These are phyloP conservation scores for Eupithecia dodoneata DNA, from an alignment of 2,888 invertebrate genomes.

Conservation along the genomic window DNA sequence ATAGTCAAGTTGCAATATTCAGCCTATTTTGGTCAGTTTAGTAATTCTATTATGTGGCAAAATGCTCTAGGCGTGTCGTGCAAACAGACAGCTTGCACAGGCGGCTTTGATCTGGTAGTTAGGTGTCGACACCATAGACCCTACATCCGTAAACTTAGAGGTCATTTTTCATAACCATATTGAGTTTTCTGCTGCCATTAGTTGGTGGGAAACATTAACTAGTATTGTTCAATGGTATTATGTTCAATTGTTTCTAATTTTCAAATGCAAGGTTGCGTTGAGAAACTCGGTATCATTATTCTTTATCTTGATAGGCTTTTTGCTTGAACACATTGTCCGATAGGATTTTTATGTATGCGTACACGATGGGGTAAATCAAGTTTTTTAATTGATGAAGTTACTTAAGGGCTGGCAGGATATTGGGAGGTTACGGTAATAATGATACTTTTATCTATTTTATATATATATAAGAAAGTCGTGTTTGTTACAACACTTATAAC, in stretches of 20 bases:
- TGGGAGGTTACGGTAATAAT: background rate
- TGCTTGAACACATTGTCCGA: slow-evolving; percentile 36
- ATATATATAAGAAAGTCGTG: no score
- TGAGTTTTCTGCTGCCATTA: slow-evolving; percentile 21
- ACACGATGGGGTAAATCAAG: background rate
- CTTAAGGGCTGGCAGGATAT: background rate
- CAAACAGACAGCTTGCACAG: slow-evolving; percentile 8
- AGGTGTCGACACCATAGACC: slow-evolving; percentile 12
- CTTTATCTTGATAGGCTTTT: slow-evolving; percentile 47
- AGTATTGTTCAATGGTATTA: slow-evolving; percentile 62
- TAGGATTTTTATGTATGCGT: slow-evolving; percentile 8
- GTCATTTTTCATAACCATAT: slow-evolving; percentile 21
- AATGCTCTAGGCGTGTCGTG: slow-evolving; percentile 27
- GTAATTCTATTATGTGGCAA: slow-evolving; percentile 25
- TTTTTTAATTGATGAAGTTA: slow-evolving; percentile 5
- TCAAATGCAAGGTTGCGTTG: slow-evolving; percentile 59
- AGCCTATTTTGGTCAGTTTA: slow-evolving; percentile 12
- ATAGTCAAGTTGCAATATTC: slow-evolving; percentile 22
- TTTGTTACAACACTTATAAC: no score
- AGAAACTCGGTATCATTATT: slow-evolving; percentile 44
- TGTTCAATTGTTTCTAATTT: slow-evolving; percentile 56
- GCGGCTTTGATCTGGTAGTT: slow-evolving; percentile 8
- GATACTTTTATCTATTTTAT: no score
- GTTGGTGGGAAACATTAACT: slow-evolving; percentile 62
- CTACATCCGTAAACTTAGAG: slow-evolving; percentile 12